Conservation (phyloP, 1,140 invertebrate species). For the Dinoponera quadriceps region DNA sequence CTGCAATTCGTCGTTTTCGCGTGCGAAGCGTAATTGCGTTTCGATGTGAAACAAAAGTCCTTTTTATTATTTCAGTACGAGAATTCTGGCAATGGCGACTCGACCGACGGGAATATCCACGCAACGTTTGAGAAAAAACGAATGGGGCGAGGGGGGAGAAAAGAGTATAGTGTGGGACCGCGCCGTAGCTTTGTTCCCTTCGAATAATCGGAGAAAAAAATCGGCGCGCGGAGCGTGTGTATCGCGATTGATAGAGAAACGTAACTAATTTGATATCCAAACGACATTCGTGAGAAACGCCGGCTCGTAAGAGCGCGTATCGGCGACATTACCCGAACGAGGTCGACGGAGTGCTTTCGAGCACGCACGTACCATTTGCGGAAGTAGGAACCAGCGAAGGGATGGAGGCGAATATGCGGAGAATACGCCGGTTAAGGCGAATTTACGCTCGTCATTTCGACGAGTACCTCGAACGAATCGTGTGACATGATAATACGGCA, state of each 20-base stretch:
- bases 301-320: constrained; percentile 37
- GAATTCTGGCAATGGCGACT: background rate
- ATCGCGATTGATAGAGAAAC: constrained; percentile 15
- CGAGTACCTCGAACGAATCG: background rate
- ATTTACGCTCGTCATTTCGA: constrained; percentile 39
- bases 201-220: constrained; percentile 16
- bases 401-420: constrained; percentile 20
- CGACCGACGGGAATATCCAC: background rate
- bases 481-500: background rate
- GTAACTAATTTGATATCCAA: constrained; percentile 53
- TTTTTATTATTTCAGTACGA: constrained; percentile 41
- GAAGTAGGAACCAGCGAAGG: constrained; percentile 27
- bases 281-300: constrained; percentile 52
- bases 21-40: constrained; percentile 17
- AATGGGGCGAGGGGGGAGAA: too few species aligned
- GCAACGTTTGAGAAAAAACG: background rate
- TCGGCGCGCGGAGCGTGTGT: background rate
- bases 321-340: constrained; percentile 49
- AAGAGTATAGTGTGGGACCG: too few species aligned
- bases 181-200: background rate
- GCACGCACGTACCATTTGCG: constrained; percentile 59
- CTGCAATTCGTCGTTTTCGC: constrained; percentile 6
- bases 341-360: constrained; percentile 53
- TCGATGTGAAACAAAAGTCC: constrained; percentile 2
- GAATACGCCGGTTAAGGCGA: constrained; percentile 38